Base-by-base conservation (phyloP, 1,140 invertebrate species). In the Paraescarpia echinospica region DNA sequence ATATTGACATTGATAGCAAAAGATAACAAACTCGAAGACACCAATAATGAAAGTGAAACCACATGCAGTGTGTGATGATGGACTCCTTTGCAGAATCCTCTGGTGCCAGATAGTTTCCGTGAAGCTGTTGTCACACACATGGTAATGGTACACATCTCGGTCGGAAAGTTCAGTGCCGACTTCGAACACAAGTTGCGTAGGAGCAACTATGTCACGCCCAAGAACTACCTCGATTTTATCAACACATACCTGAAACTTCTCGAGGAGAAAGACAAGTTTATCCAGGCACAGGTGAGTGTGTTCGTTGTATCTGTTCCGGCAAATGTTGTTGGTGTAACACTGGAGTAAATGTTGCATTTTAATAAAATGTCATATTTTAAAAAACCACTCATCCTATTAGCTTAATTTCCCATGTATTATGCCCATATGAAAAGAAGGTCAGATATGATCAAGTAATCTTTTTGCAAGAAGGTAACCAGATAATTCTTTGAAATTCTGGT, bases 211-310 rank as follows among this genome's bases (percentile, higher is more conserved):
- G 97, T 98, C 1, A 98, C 98, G 5, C 98, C 98, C 1, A 98
- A 98, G 94, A 98, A 99, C 95, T 99, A 98, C 95, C 96, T 99
- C 93, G 98, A 98, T 95, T 98, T 97, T 93, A 97, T 99, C 88
- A 97, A 97, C 91, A 97, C 97, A 0, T 99, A 98, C 94, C 94
- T 98, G 0, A 97, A 96, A 93, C 95, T 98, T 8, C 95, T 99
- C 2, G 97, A 97, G 91, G 97, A 97, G 94, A 97, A 97, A 94
- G 97, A 97, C 94, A 96, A 96, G 35, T 97, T 96, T 94, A 97
- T 97, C 94, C 96, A 97, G 18, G 96, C 96, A 8, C 97, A 97
- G 96, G 97, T 97, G 94, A 94, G 94, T 77, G 35, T 33, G 48
- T 22, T 12, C 14, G 6, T 4, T 34, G n/a, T 41, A n/a, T 90